Percentiles rank a stretch among this genome's conserved stretches.
Evolutionary conservation across 2,113 vertebrate genomes (phyloP).

Genomic region (Ursus arctos): DNA sequence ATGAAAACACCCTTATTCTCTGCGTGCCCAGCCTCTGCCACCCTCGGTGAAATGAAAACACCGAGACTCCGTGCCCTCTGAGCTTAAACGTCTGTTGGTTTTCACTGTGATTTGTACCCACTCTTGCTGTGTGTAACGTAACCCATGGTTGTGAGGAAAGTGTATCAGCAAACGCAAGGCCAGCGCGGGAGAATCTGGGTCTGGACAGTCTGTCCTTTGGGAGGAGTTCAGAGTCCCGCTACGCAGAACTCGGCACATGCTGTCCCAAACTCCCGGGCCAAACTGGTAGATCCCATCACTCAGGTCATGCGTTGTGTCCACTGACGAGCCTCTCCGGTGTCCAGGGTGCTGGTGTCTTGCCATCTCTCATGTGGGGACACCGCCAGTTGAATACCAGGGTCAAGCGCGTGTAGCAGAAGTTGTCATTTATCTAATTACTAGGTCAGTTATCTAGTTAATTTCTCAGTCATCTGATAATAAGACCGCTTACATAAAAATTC

Average conservation of each 20-base stretch:
- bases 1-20: background rate
- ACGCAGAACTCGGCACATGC: background rate
- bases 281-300: background rate
- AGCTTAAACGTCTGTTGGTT: background rate
- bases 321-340: background rate
- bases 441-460: background rate
- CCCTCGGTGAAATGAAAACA: background rate
- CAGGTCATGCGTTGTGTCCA: background rate
- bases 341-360: background rate
- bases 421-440: background rate
- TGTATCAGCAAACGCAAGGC: background rate
- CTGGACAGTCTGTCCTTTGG: background rate
- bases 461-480: background rate
- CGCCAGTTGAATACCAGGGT: background rate
- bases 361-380: fast-evolving
- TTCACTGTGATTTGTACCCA: background rate
- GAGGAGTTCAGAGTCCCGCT: constrained; percentile 26
- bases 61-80: background rate
- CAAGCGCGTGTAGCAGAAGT: no score
- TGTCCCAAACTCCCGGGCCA: background rate
- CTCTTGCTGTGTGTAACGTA: background rate
- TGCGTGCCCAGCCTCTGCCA: fast-evolving
- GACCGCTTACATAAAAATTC: background rate
- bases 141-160: background rate
- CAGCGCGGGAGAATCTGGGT: background rate